Conservation (phyloP, 30 jellyfish, hydroid and myxozoan species). For the Phacellophora camtschatica region DNA sequence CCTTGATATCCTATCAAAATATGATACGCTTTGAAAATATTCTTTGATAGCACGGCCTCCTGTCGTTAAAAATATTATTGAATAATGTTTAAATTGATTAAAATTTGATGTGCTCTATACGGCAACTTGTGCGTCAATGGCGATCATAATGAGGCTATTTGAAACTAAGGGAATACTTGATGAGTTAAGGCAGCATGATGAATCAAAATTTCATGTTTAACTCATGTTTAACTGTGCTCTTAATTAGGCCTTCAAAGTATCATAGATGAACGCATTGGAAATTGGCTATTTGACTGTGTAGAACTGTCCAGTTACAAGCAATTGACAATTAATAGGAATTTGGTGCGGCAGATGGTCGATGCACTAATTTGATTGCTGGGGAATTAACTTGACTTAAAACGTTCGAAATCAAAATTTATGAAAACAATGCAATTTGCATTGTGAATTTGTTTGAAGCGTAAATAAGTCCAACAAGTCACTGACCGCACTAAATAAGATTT, state of each 20-base stretch:
- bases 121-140: constrained; percentile 54
- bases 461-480: neutral
- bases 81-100: constrained; percentile 24
- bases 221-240: constrained; percentile 54
- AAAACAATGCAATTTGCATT: neutral
- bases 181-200: constrained; percentile 4
- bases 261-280: neutral
- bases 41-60: neutral
- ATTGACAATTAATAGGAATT: neutral
- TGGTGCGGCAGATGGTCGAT: neutral
- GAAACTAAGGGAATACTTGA: constrained; percentile 57
- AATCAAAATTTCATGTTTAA: constrained; percentile 35
- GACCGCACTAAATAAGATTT: neutral
- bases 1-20: neutral
- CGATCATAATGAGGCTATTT: constrained; percentile 9
- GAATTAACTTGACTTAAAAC: neutral
- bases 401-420: neutral
- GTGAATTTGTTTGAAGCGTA: neutral
- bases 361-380: neutral
- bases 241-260: constrained; percentile 10
- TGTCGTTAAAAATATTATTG: neutral
- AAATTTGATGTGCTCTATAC: constrained; percentile 36
- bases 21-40: neutral
- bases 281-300: neutral
- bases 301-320: neutral